Evolutionary conservation across 2,113 vertebrate species (phyloP), one percentile per base, ranked within the genome.

Genomic region (Mystacornis crossleyi): DNA sequence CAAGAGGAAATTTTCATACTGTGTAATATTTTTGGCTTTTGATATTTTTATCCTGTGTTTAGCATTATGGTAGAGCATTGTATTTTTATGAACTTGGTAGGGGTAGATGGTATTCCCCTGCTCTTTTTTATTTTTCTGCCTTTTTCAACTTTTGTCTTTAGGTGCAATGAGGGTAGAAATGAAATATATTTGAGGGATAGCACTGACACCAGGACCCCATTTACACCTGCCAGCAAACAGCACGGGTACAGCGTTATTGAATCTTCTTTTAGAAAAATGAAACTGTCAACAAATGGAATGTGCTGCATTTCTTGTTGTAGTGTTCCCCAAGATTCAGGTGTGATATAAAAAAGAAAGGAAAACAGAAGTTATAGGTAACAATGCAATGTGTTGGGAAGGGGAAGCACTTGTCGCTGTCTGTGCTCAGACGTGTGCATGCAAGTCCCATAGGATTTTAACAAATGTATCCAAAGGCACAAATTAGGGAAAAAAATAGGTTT

Each of bases 261-360:
- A 89, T 86, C 55, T 43, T 73, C 81, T 87, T 73, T 86, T 58
- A 66, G 55, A 91, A 95, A 95, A 94, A 94, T 89, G 79, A 64
- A 96, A 73, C 47, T 87, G 55, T 33, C 72, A 90, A 80, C 65
- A 87, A 83, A 93, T 18, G 61, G 53, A 79, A 70, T 3, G 8
- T 7, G 25, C 23, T 88, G 21, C 48, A 36, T 23, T 84, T 86
- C n/a, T 90, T 53, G 81, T 66, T 62, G 8, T 43, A 40, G 45
- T 34, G 62, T 64, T n/a, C 51, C 53, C 19, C 33, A 80, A 73
- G 69, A 90, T 73, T 72, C 66, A 84, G 61, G 28, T 77, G 58
- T 43, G 80, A 73, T 74, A 58, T 71, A 90, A 38, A 87, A 61
- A 75, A 47, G 36, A 57, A 74, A 36, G 38, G 28, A 18, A 64